Evolutionary conservation across 37 sponge, comb jelly and placozoan species (phyloP), one percentile per base, ranked within the genome.

Genomic region (Cliona cf. orientalis): DNA sequence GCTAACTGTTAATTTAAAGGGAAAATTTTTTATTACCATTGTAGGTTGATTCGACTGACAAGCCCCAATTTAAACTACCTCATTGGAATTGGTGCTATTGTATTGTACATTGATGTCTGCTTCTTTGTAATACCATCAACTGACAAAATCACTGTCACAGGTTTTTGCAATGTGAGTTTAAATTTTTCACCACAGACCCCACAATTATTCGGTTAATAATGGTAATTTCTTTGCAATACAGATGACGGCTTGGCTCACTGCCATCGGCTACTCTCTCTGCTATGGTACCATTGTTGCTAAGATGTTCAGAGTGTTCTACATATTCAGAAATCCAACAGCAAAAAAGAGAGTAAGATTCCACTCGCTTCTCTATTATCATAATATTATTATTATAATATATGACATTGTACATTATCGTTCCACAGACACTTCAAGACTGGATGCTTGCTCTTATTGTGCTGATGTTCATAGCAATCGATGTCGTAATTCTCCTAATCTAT

Each of bases 291-390:
- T 85, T 23, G 23, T 85, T 7, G 77, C 57, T 32, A 85, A 85
- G 68, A 85, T 85, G 86, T 59, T n/a, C 21, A 46, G 86, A 36
- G 71, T 85, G n/a, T 85, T 60, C 25, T 85, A 77, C 71, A 85
- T 85, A 2, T 85, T 75, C 53, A 64, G 45, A 31, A 85, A 85
- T 38, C 70, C 70, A 41, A 69, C 36, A 28, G 11, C 40, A 33
- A 69, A 69, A 14, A 29, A 31, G 22, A 69, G 40, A 40, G 68
- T 29, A 19, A 67, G 39, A 67, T 21, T 32, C 7, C 23, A 62
- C 26, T 28, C 23, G 23, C 23, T 9, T 28, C 11, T 9, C 9
- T 21, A 62, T 62, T 62, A n/a, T 62, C 31, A n/a, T 28, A 26
- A n/a, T 26, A 7, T 19, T 19, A 62, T 62, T 28, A 26, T 7